A percentile compares a stretch with the other conserved stretches of the same genome.
Evolutionary conservation across 2,797 vertebrate genomes (phyloP).

Genomic region (Erithacus rubecula): DNA sequence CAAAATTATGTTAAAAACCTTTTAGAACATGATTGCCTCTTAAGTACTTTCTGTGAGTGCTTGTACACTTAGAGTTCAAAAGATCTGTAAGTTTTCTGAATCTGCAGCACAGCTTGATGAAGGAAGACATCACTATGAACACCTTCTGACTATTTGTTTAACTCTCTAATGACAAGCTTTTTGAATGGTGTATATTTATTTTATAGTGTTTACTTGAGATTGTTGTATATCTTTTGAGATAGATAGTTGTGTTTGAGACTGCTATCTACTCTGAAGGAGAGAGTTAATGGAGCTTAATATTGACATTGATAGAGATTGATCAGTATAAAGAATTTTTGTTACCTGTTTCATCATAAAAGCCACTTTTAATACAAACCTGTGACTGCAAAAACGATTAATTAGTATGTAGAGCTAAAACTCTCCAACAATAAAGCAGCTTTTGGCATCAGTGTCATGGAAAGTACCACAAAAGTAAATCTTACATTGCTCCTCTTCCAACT

Average conservation of each 20-base stretch:
- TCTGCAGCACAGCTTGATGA: background rate
- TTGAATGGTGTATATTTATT: background rate
- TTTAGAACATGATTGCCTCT: background rate
- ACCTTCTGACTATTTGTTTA: background rate
- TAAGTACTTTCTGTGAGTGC: background rate
- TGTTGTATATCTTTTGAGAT: background rate
- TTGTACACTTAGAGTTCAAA: background rate
- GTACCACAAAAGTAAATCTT: background rate
- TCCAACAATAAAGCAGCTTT: background rate
- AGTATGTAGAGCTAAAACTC: background rate
- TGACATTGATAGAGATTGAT: background rate
- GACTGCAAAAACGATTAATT: background rate
- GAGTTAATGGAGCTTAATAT: background rate
- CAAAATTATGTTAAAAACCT: background rate
- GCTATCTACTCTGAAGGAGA: background rate
- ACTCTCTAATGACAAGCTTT: background rate
- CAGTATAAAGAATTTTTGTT: slow-evolving; percentile 6
- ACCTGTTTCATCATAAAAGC: background rate
- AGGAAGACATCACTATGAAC: background rate
- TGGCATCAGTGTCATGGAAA: background rate
- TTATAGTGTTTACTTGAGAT: background rate
- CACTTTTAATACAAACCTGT: background rate
- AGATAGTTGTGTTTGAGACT: background rate
- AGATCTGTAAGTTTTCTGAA: background rate
- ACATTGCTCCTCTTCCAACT: background rate